These are phyloP conservation scores for Mastomys natalensis DNA, from an alignment of 2,113 vertebrate species.

Conservation along the genomic window DNA sequence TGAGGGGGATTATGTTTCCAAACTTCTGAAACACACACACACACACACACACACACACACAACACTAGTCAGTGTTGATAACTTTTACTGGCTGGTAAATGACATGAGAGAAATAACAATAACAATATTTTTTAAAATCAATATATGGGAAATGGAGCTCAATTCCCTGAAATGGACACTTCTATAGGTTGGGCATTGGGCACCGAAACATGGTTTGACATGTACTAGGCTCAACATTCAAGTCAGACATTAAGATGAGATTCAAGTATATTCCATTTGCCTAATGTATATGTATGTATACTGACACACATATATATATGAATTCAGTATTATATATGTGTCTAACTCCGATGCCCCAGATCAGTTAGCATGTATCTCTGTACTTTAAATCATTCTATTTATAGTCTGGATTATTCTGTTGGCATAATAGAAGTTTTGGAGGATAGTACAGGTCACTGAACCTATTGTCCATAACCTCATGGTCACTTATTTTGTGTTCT, in stretches of 20 bases:
- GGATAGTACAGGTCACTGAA: neutral
- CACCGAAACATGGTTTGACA: neutral
- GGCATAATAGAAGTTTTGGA: neutral
- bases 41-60: neutral
- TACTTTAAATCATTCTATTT: neutral
- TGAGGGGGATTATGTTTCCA: neutral
- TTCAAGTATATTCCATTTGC: no score
- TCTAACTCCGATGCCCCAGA: neutral
- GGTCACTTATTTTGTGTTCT: neutral
- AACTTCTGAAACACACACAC: neutral
- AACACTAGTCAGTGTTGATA: neutral
- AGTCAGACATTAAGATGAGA: neutral
- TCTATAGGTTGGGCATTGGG: fast-evolving
- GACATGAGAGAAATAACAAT: no score
- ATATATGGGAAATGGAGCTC: neutral
- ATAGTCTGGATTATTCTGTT: neutral
- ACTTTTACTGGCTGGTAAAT: neutral
- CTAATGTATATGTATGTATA: neutral
- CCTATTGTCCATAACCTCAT: neutral
- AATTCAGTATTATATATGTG: neutral
- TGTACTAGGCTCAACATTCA: neutral
- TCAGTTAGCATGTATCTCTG: neutral
- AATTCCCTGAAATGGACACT: neutral
- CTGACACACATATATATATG: no score
- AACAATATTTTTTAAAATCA: neutral